Percentiles rank a stretch among this genome's conserved stretches.
Conservation (phyloP, 2,888 invertebrate species). For the Elegia similella region DNA sequence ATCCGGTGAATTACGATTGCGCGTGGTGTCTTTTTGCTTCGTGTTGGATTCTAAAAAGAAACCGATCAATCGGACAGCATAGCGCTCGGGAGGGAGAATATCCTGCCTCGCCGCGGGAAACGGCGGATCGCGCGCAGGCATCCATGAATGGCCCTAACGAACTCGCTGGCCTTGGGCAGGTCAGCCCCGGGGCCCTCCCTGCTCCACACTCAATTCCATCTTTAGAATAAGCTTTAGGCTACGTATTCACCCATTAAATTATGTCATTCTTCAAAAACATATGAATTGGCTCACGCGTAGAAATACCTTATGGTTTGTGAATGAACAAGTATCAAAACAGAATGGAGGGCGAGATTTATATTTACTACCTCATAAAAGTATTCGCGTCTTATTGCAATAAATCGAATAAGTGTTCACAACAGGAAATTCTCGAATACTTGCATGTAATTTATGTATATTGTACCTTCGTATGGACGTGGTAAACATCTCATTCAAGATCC, state of each 20-base stretch:
- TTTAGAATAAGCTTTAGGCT: slow-evolving; percentile 12
- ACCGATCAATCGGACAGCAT: slow-evolving; percentile 68
- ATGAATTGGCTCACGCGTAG: neutral
- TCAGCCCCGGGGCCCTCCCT: slow-evolving; percentile 46
- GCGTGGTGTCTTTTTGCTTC: slow-evolving; percentile 62
- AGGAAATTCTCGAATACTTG: slow-evolving; percentile 59
- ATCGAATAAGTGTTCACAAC: slow-evolving; percentile 33
- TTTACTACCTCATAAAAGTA: slow-evolving; percentile 9
- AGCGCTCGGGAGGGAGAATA: slow-evolving; percentile 67
- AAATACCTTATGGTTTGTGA: neutral
- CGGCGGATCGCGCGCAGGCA: slow-evolving; percentile 62
- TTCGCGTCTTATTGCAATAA: slow-evolving; percentile 13
- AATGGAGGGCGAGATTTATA: neutral
- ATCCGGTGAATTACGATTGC: slow-evolving; percentile 77
- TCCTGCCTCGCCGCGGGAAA: slow-evolving; percentile 63
- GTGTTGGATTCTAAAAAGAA: slow-evolving; percentile 60
- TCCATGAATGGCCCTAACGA: slow-evolving; percentile 80
- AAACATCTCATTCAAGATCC: slow-evolving; percentile 77
- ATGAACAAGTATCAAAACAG: neutral
- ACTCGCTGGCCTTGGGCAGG: slow-evolving; percentile 74
- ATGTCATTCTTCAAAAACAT: neutral
- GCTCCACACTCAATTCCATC: slow-evolving; percentile 27
- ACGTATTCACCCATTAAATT: neutral
- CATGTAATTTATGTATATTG: slow-evolving; percentile 40
- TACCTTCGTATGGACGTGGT: slow-evolving; percentile 49